phyloP scores from a whole-genome alignment of 2,888 invertebrate species.

The Aphidoletes aphidimyza region DNA sequence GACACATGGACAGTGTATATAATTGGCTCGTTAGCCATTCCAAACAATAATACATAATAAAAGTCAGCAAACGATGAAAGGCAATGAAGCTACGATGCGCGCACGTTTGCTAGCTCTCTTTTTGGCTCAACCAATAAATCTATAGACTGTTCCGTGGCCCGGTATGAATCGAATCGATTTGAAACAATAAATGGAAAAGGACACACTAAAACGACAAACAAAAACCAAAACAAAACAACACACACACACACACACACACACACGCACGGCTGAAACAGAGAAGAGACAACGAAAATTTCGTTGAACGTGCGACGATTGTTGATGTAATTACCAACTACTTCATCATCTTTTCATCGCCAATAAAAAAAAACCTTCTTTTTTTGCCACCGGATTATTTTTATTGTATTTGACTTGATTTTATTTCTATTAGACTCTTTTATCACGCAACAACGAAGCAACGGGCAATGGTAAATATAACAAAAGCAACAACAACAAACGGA shows the following conservation, averaged over 20 bases:
- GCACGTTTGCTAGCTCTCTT: too few species aligned
- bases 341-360: not conserved
- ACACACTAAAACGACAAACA: not conserved
- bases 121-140: not conserved
- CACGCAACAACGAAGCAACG: not conserved
- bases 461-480: not conserved
- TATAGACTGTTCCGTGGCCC: not conserved
- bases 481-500: not conserved
- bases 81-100: slow-evolving; percentile 1
- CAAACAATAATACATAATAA: slow-evolving; percentile 38
- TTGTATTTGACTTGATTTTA: too few species aligned
- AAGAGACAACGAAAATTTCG: not conserved
- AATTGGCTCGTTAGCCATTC: slow-evolving; percentile 52
- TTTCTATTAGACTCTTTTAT: not conserved
- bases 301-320: slow-evolving; percentile 50
- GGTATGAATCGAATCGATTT: not conserved
- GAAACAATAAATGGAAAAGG: slow-evolving; percentile 50
- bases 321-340: slow-evolving; percentile 50
- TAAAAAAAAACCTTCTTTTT: not conserved
- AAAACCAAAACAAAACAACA: not conserved
- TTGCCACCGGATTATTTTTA: slow-evolving; percentile 10
- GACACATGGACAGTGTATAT: slow-evolving; percentile 54
- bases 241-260: not conserved
- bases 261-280: not conserved
- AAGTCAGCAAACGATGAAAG: slow-evolving; percentile 22